Evolutionary conservation across 2,797 vertebrate genomes (phyloP), one percentile per base, ranked within the genome.

Genomic region (Manis crassicaudata): DNA sequence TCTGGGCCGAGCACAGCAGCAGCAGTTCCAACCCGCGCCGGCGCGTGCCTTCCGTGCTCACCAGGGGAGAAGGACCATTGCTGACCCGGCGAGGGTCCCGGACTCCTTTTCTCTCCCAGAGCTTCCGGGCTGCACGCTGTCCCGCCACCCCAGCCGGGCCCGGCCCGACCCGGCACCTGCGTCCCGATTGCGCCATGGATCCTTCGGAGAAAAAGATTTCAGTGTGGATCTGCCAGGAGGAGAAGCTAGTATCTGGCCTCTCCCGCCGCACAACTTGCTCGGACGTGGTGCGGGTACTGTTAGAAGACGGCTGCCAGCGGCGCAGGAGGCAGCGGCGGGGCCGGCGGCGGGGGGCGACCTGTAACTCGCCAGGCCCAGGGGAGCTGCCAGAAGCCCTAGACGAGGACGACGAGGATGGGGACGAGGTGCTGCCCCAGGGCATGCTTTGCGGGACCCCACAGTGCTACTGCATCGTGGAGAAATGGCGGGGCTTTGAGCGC

Each of bases 141-240:
- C 52, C 25, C 8, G 67, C 25, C 16, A 37, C 65, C 52, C 70
- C 46, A 20, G 46, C 13, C 14, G 95, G 43, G 37, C 83, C 67
- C 37, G 63, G 43, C 63, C 11, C 11, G 50, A 86, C 70, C 58
- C 18, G 50, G 72, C 73, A 62, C 93, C 92, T 18, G 90, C 72
- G 65, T 18, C 65, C 90, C 4, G 35, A 52, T 17, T 40, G 77
- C 82, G 90, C 96, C 94, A 99, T 99, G 99, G 99, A 99, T 97
- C 97, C 98, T 79, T 99, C 99, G 88, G 99, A 99, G 95, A 98
- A 99, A 52, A 99, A 99, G 98, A 98, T 99, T 96, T 99, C 99
- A 0, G 99, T 99, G 94, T 99, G 99, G 99, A 99, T 99, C 46
- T 99, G 99, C 98, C 99, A 99, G 97, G 99, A 99, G 97, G 99